Base-by-base conservation (phyloP, 2,113 vertebrate genomes). In the Nothobranchius furzeri region DNA sequence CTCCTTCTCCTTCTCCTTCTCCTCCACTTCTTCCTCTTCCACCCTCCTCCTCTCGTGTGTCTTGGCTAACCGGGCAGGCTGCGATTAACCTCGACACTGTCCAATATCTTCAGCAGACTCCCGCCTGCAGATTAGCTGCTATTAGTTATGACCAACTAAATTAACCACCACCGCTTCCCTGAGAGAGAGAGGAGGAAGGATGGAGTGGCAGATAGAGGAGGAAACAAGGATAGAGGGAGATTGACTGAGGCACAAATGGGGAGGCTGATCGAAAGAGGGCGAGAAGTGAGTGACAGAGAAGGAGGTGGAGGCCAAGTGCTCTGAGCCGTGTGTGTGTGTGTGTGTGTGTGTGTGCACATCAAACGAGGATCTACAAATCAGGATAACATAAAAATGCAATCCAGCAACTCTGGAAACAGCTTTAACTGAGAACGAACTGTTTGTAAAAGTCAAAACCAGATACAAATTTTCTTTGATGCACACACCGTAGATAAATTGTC, bases 81-180 rank as follows among this genome's bases (percentile, higher is more conserved):
- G 95, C 97, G 98, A 99, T 99, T 99, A 99, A 99, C 98, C 98
- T 96, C 97, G 95, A 97, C 96, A 96, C 97, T 97, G 98, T 96
- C 97, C 98, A 98, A 98, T 99, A 99, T 98, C 98, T 96, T 97
- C 96, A 88, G 95, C 95, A 96, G 96, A 96, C 95, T 98, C 94
- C 95, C 88, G 95, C 93, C 93, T 86, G 93, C 94, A 96, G 98
- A 99, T 99, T 99, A 98, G 96, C 96, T 93, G 95, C 97, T 96
- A 96, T 98, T 98, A 98, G 96, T 99, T 98, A 98, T 96, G 95
- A 98, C 96, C 96, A 98, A 98, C 96, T 98, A 98, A 98, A 98
- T 98, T 96, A 98, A 97, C 96, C 95, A 95, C 94, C 89, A 93
- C 94, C 79, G 89, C 92, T 92, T 94, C 93, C 92, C 85, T 86